Percentiles rank a stretch among this genome's conserved stretches.
Conservation (phyloP, 2,797 vertebrate genomes). For the Zalophus californianus region DNA sequence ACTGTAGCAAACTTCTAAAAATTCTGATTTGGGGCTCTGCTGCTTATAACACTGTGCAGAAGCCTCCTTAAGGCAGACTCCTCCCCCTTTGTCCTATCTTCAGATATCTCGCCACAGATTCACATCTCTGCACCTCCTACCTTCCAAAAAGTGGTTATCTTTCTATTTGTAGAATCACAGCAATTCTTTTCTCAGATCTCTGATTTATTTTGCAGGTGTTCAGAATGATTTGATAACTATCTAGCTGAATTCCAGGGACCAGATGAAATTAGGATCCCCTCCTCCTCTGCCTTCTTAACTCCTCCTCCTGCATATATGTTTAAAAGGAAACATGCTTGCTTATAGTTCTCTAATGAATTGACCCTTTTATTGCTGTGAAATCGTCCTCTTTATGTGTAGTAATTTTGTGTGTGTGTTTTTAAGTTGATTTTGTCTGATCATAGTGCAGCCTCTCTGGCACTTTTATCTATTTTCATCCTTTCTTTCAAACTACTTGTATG, state of each 20-base stretch:
- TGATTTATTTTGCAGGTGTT: background rate
- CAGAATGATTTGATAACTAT: background rate
- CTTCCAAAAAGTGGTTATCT: background rate
- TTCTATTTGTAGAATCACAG: background rate
- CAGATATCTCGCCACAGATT: background rate
- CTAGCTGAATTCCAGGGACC: background rate
- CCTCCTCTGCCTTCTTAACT: background rate
- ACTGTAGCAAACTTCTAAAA: background rate
- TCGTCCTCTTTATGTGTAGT: background rate
- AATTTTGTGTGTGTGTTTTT: background rate
- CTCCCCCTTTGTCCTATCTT: background rate
- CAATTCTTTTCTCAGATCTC: background rate
- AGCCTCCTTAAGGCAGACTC: background rate
- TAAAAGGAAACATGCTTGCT: background rate
- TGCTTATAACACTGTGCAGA: background rate
- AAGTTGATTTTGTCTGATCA: background rate
- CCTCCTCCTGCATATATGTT: background rate
- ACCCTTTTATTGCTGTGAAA: background rate
- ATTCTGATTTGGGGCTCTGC: background rate
- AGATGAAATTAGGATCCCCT: background rate
- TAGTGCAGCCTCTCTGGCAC: too few species aligned
- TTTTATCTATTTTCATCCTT: background rate
- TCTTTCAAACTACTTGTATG: background rate
- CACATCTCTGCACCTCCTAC: background rate
- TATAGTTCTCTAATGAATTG: too few species aligned